A percentile compares a stretch with the other conserved stretches of the same genome.
Evolutionary conservation across 23 tunicate genomes (phyloP).

Genomic region (Phallusia fumigata): DNA sequence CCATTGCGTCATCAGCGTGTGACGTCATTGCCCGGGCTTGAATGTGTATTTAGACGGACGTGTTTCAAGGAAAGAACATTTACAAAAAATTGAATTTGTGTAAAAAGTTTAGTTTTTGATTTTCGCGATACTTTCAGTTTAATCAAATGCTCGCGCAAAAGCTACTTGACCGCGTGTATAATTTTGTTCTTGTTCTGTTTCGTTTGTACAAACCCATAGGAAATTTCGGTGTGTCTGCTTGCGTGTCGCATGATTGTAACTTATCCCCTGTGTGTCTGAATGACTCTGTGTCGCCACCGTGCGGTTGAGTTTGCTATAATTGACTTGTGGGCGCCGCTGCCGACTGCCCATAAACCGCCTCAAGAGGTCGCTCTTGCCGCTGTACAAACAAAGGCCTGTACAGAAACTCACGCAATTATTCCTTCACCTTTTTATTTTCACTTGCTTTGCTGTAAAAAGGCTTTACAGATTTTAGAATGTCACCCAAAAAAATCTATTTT

Average conservation of each 20-base stretch:
- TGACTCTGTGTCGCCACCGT: not conserved
- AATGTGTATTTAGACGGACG: no score
- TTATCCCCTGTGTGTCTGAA: not conserved
- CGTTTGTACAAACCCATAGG: conserved; percentile 1
- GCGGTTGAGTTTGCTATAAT: not conserved
- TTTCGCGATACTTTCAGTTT: no score
- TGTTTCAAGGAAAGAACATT: no score
- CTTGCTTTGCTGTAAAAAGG: conserved; percentile 3
- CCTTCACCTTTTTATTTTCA: not conserved
- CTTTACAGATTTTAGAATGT: conserved; percentile 1
- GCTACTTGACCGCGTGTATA: no score
- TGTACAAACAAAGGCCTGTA: not conserved
- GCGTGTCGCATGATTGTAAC: not conserved
- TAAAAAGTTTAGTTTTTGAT: no score
- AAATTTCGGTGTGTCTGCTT: not conserved
- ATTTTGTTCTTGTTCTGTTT: no score
- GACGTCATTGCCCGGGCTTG: no score
- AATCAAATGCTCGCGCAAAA: no score
- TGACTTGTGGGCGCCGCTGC: no score
- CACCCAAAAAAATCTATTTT: conserved; percentile 8
- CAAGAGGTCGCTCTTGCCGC: not conserved
- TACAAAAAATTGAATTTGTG: no score
- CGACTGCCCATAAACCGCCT: no score
- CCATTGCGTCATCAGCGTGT: not conserved
- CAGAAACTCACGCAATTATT: not conserved